These are phyloP conservation scores for Eristalis pertinax DNA, from an alignment of 2,888 invertebrate genomes.

Conservation along the genomic window DNA sequence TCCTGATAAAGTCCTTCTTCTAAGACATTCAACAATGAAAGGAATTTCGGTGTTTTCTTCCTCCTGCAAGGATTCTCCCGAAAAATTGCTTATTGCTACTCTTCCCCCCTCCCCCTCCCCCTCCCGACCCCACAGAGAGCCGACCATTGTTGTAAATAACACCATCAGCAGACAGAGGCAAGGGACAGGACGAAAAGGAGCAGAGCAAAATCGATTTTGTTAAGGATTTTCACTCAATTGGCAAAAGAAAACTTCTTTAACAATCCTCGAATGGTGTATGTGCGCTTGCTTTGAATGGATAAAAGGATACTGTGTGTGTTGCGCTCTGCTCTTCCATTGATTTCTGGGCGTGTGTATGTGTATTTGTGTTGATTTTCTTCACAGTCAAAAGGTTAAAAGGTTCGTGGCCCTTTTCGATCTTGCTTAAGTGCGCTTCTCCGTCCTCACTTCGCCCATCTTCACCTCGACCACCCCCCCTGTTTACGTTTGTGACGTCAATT, in stretches of 20 bases:
- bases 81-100: constrained; percentile 56
- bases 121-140: background rate
- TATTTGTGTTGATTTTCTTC: constrained; percentile 43
- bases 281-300: too few species aligned
- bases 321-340: background rate
- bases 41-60: constrained; percentile 5
- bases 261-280: too few species aligned
- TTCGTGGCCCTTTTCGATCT: constrained; percentile 59
- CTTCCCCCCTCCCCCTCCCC: constrained; percentile 11
- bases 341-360: constrained; percentile 6
- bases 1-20: constrained; percentile 24
- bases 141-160: constrained; percentile 53
- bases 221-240: constrained; percentile 70
- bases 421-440: constrained; percentile 27
- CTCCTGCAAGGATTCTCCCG: constrained; percentile 13
- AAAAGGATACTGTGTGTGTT: background rate
- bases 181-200: background rate
- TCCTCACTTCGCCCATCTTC: too few species aligned
- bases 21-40: constrained; percentile 3
- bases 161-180: background rate
- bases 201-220: constrained; percentile 58
- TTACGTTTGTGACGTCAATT: constrained; percentile 56
- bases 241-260: constrained; percentile 46
- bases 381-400: constrained; percentile 59
- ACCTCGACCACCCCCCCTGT: constrained; percentile 10